Conservation (phyloP, 2,888 invertebrate genomes). For the Sinodicranocentrus sp. region DNA sequence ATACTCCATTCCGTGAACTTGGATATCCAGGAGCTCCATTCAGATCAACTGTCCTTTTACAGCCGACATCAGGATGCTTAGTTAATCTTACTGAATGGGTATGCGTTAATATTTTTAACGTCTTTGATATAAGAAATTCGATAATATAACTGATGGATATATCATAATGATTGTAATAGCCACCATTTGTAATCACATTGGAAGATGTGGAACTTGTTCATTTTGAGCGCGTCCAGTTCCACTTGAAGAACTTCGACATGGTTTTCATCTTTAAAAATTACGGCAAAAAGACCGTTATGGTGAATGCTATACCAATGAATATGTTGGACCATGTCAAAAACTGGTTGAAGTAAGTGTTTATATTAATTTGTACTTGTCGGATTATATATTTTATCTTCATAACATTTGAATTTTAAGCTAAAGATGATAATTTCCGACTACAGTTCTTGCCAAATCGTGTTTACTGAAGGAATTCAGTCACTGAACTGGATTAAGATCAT, state of each 20-base stretch:
- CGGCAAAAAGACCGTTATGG: slow-evolving; percentile 94
- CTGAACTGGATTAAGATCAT: slow-evolving; percentile 99
- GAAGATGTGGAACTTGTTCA: slow-evolving; percentile 99
- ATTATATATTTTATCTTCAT: too few species aligned
- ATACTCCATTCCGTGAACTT: slow-evolving; percentile 98
- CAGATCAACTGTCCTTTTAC: slow-evolving; percentile 96
- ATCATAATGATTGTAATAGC: slow-evolving; percentile 81
- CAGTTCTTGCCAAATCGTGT: slow-evolving; percentile 96
- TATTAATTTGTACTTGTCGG: too few species aligned
- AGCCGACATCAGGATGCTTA: slow-evolving; percentile 98
- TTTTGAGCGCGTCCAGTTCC: slow-evolving; percentile 99
- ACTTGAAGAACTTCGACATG: slow-evolving; percentile 99
- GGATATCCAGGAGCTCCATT: slow-evolving; percentile 99
- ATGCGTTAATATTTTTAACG: too few species aligned
- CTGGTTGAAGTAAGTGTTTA: slow-evolving; percentile 97
- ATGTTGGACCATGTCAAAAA: slow-evolving; percentile 99
- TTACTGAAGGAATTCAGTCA: slow-evolving; percentile 98
- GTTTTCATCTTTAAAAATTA: slow-evolving; percentile 99
- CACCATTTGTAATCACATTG: slow-evolving; percentile 98
- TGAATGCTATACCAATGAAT: slow-evolving; percentile 99
- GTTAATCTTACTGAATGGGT: slow-evolving; percentile 98
- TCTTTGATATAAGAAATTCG: too few species aligned
- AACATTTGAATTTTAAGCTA: too few species aligned
- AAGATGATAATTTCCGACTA: too few species aligned
- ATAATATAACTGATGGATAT: too few species aligned